Percentiles rank a stretch among this genome's conserved stretches.
These are phyloP conservation scores for Pseudomugil tenellus DNA, from an alignment of 2,797 vertebrate species.

Conservation along the genomic window DNA sequence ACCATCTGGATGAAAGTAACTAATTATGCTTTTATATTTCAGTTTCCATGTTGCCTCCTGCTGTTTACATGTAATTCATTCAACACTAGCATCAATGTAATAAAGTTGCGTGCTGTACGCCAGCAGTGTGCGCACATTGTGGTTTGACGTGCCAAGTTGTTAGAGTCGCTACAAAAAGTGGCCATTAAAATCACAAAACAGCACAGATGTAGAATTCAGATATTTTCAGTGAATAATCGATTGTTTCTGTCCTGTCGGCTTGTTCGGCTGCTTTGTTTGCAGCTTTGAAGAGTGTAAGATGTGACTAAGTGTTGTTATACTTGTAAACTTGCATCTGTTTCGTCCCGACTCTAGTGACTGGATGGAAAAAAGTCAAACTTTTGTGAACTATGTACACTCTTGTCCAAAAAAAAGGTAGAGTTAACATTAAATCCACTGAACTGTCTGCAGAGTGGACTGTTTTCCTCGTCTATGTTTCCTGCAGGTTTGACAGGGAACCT, in stretches of 20 bases:
- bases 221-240: too few species aligned
- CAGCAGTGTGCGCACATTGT: neutral
- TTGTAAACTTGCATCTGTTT: constrained; percentile 24
- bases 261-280: constrained; percentile 28
- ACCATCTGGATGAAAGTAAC: neutral
- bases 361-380: constrained; percentile 43
- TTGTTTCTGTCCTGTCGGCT: constrained; percentile 5
- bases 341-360: constrained; percentile 43
- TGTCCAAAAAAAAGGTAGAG: constrained; percentile 41
- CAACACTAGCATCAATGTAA: too few species aligned
- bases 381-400: constrained; percentile 46
- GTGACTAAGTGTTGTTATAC: constrained; percentile 3
- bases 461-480: constrained; percentile 21
- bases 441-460: constrained; percentile 46
- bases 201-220: neutral
- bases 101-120: neutral
- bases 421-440: constrained; percentile 51
- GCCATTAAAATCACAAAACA: neutral
- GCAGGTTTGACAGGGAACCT: constrained; percentile 51
- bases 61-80: too few species aligned
- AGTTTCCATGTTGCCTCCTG: too few species aligned
- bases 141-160: neutral
- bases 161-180: neutral
- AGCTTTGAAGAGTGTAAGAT: constrained; percentile 7
- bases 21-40: neutral